Base-by-base conservation (phyloP, 2,797 vertebrate genomes). In the Gymnoscopelus braueri region DNA sequence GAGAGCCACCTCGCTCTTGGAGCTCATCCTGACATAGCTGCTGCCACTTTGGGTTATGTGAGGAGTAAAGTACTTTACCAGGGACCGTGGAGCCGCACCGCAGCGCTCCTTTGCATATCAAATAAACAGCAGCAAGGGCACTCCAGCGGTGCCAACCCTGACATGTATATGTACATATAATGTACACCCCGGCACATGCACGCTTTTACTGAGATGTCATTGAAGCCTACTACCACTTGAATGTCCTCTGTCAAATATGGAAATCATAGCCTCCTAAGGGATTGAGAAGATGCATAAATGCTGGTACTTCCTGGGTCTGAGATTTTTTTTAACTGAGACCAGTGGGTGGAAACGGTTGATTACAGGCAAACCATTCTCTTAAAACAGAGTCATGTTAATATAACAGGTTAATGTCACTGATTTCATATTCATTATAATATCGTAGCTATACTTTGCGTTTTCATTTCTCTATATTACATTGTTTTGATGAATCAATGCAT, bases 31-130 rank as follows among this genome's bases (percentile, higher is more conserved):
- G 85, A 85, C 85, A 88, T 86, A 81, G 80, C 84, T 85, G 86
- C 89, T 93, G 93, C 93, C 93, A 94, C 94, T 93, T 93, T 89
- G 85, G 91, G 91, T 94, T 94, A 93, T 91, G 90, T 88, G 91
- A 90, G 86, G 86, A 93, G 89, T 88, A 92, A 92, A 92, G 91
- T 90, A 89, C 88, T 94, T 94, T 92, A 92, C 90, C 88, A 67
- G 80, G 80, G 84, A 93, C 81, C 85, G 88, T 90, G 87, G 88
- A 84, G 86, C 91, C 84, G 85, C 87, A 78, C 84, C 87, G 83
- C 87, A 77, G 82, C 77, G 74, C 90, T 92, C 87, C 88, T 94
- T 93, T 94, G 92, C 92, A 94, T 94, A 93, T 93, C 89, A 94
- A 94, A 93, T 90, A 90, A 90, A 92, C 87, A 88, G 88, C 82